A percentile compares a stretch with the other conserved stretches of the same genome.
Conservation (phyloP, 1,140 invertebrate species). For the Drosophila mayri region DNA sequence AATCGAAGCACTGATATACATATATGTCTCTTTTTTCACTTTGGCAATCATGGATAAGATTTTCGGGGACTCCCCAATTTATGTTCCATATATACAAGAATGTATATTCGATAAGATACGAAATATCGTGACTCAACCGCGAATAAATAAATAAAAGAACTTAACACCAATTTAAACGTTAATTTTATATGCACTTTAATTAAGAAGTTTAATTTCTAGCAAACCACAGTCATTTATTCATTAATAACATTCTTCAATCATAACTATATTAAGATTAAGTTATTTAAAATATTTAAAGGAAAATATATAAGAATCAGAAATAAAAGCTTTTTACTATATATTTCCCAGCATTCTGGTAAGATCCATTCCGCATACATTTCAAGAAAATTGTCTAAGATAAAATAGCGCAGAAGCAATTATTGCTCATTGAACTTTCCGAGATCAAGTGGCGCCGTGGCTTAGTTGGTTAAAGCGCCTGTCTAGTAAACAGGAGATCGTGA, state of each 20-base stretch:
- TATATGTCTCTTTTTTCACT: slow-evolving; percentile 24
- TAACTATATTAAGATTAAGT: too few species aligned
- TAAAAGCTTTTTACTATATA: background rate
- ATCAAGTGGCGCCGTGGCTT: slow-evolving; percentile 86
- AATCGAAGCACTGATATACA: slow-evolving; percentile 15
- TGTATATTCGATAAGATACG: background rate
- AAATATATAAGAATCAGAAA: too few species aligned
- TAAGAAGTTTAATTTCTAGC: too few species aligned
- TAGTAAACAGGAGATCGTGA: slow-evolving; percentile 88
- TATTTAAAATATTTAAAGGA: too few species aligned
- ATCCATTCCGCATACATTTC: background rate
- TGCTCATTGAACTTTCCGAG: background rate
- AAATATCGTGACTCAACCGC: background rate
- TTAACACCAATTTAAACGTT: too few species aligned
- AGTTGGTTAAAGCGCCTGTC: slow-evolving; percentile 88
- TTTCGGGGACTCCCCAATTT: slow-evolving; percentile 12
- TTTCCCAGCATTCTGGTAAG: background rate
- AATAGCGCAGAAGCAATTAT: slow-evolving; percentile 11
- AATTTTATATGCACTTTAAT: too few species aligned
- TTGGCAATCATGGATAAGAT: slow-evolving; percentile 5
- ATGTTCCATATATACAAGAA: too few species aligned
- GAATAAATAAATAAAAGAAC: too few species aligned
- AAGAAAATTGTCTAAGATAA: background rate
- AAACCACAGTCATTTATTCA: too few species aligned
- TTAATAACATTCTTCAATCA: too few species aligned